phyloP scores from a whole-genome alignment of 2,888 invertebrate species.

The Stenurella melanura region DNA sequence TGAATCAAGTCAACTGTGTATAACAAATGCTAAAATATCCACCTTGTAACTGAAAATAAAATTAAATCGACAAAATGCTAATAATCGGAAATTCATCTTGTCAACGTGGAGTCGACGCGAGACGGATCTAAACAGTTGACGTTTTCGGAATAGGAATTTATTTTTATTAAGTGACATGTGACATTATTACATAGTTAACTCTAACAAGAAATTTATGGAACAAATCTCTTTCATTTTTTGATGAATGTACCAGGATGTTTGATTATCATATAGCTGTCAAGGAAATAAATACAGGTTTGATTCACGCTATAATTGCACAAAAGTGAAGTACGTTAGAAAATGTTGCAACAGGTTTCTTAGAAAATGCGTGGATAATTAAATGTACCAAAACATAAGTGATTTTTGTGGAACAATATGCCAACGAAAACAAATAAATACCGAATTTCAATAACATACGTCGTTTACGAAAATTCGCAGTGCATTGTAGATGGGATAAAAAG shows the following conservation, averaged over 20 bases:
- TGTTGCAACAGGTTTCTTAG: background rate
- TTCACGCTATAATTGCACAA: background rate
- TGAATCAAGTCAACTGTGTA: too few relatives aligned
- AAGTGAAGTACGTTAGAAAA: background rate
- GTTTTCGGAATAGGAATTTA: conserved; percentile 4
- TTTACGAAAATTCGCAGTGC: too few relatives aligned
- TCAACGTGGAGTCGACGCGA: background rate
- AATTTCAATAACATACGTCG: too few relatives aligned
- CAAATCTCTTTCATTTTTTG: background rate
- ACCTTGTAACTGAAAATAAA: background rate
- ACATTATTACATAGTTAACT: conserved; percentile 21
- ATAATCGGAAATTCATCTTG: conserved; percentile 13
- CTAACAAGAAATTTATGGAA: conserved; percentile 14
- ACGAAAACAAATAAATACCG: too few relatives aligned
- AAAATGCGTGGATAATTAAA: too few relatives aligned
- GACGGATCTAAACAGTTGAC: conserved; percentile 19
- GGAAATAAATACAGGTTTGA: conserved; percentile 9
- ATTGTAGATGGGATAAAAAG: too few relatives aligned
- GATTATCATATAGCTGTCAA: conserved; percentile 18
- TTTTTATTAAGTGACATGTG: conserved; percentile 14
- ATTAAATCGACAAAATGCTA: conserved; percentile 8
- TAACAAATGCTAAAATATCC: background rate
- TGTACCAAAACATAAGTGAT: background rate
- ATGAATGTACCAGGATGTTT: conserved; percentile 17
- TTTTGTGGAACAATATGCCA: too few relatives aligned